Conservation (phyloP, 2,888 invertebrate species). For the Acanthosoma haemorrhoidale region DNA sequence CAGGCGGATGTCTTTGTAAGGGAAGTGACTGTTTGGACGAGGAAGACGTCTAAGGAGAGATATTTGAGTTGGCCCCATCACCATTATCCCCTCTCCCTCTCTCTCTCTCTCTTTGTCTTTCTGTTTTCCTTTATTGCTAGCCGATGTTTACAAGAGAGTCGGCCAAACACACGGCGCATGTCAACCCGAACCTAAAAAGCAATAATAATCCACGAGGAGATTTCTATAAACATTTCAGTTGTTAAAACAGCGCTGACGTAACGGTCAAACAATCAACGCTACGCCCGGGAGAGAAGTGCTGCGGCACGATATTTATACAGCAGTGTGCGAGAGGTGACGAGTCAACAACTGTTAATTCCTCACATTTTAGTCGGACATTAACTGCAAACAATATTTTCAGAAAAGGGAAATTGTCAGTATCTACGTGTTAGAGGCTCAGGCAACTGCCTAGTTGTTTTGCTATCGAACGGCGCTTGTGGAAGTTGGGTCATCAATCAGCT, state of each 20-base stretch:
- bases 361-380: no score
- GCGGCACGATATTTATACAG: no score
- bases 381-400: no score
- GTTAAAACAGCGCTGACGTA: constrained; percentile 13
- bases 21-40: neutral
- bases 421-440: no score
- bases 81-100: neutral
- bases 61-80: neutral
- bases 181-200: neutral
- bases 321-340: no score
- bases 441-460: no score
- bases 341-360: no score
- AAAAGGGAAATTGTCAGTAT: no score
- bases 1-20: neutral
- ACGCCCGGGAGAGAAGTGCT: no score
- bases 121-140: neutral
- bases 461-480: no score
- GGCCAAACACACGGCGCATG: neutral
- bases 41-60: neutral
- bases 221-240: constrained; percentile 28
- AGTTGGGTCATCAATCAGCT: no score
- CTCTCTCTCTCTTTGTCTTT: neutral
- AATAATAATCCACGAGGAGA: neutral
- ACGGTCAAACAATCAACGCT: neutral
- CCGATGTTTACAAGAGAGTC: neutral